phyloP scores from a whole-genome alignment of 2,797 vertebrate genomes.

The Esox lucius region DNA sequence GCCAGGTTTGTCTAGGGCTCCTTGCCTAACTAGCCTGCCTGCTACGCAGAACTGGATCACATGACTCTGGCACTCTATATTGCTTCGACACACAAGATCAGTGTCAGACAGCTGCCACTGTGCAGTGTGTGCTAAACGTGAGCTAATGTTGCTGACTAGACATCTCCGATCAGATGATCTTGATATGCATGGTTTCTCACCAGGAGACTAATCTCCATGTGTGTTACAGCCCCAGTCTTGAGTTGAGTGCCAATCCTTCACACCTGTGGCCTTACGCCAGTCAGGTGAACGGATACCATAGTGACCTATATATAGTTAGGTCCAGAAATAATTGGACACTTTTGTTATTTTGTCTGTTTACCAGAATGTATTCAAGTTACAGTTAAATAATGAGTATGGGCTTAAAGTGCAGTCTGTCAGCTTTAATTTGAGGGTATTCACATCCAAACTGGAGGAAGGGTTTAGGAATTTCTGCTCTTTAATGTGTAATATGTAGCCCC shows the following conservation, averaged over 20 bases:
- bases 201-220: constrained; percentile 1
- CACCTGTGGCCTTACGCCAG: neutral
- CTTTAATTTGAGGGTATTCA: no score
- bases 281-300: no score
- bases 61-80: constrained; percentile 51
- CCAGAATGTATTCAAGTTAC: no score
- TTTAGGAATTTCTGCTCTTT: no score
- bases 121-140: neutral
- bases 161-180: neutral
- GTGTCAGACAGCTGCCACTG: no score
- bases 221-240: neutral
- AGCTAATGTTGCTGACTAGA: neutral
- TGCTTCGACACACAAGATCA: neutral
- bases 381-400: no score
- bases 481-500: no score
- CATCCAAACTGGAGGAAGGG: no score
- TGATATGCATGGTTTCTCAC: constrained; percentile 5
- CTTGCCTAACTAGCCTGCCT: constrained; percentile 4
- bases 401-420: no score
- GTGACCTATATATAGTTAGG: no score
- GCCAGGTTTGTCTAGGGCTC: neutral
- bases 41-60: constrained; percentile 49
- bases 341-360: no score
- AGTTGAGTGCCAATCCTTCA: neutral
- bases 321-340: no score